Percentiles rank a stretch among this genome's conserved stretches.
Conservation (phyloP, 2,113 vertebrate genomes). For the Bothrops jararaca region DNA sequence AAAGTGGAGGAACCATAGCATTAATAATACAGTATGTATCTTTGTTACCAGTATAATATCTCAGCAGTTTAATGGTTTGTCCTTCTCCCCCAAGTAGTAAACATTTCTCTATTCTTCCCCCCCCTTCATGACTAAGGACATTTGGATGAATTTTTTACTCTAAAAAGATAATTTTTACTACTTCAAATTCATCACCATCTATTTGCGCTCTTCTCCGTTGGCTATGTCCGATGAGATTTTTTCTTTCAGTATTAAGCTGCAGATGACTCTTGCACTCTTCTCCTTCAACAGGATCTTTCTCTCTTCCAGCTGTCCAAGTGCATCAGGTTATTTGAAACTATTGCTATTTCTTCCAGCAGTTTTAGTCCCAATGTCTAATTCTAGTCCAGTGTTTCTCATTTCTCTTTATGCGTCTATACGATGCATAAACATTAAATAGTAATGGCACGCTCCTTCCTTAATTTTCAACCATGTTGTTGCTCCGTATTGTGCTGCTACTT, state of each 20-base stretch:
- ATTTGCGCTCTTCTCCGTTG: no score
- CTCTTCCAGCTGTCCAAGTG: neutral
- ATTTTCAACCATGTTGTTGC: neutral
- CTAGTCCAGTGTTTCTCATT: neutral
- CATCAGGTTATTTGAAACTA: neutral
- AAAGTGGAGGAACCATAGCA: neutral
- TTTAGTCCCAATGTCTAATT: neutral
- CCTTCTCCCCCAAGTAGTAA: no score
- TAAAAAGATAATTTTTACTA: no score
- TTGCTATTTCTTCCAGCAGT: neutral
- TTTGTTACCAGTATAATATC: neutral
- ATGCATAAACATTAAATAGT: neutral
- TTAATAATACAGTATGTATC: neutral
- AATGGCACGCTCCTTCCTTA: neutral
- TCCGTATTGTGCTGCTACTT: neutral
- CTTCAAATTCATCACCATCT: no score
- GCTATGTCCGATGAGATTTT: no score
- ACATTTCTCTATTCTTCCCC: no score
- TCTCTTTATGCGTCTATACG: neutral
- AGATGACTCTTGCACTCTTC: neutral
- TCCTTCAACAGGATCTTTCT: neutral
- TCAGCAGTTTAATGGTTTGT: neutral
- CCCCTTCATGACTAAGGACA: no score
- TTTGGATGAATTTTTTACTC: no score
- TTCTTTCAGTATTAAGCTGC: no score